Base-by-base conservation (phyloP, 2,113 vertebrate genomes). In the Colaptes auratus region DNA sequence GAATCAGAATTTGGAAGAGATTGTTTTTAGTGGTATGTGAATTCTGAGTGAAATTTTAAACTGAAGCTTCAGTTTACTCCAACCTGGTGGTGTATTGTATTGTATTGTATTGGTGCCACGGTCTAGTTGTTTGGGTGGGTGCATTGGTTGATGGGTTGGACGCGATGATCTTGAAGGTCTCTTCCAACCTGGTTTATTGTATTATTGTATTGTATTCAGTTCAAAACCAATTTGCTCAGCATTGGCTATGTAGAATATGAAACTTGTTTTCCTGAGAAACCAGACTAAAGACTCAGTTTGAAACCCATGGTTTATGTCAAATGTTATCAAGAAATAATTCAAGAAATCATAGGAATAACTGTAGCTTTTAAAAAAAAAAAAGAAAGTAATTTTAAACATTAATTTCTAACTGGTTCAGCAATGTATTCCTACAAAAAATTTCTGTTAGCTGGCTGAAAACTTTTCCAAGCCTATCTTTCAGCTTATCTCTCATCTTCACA, bases 401-500 rank as follows among this genome's bases (percentile, higher is more conserved):
- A 21, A 53, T 89, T 78, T 91, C 31, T 36, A 87, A 36, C 60
- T 61, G 17, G 2, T 42, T 13, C 39, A 61, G 31, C 23, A 90
- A 31, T 14, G 8, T 55, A 31, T 15, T 80, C 36, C 31, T 52
- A 70, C 69, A 65, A 64, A 64, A 39, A 84, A 39, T n/a, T 25
- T 39, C 79, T 77, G 4, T 55, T 85, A 73, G 52, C 56, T 86
- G 53, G 9, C n/a, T 91, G 64, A 88, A 87, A 93, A 92, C 72
- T 94, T 92, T 82, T 75, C 44, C 9, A 77, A 95, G 60, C 39
- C 23, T 88, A 24, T 35, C 53, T 86, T 93, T 86, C 55, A 71
- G 53, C 73, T 93, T 83, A 95, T 93, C 93, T 88, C 53, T 92
- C 42, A 75, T 94, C 85, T 92, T 82, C 86, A 58, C 23, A 91